Conservation (phyloP, 2,888 invertebrate species). For the Rosalia funebris region DNA sequence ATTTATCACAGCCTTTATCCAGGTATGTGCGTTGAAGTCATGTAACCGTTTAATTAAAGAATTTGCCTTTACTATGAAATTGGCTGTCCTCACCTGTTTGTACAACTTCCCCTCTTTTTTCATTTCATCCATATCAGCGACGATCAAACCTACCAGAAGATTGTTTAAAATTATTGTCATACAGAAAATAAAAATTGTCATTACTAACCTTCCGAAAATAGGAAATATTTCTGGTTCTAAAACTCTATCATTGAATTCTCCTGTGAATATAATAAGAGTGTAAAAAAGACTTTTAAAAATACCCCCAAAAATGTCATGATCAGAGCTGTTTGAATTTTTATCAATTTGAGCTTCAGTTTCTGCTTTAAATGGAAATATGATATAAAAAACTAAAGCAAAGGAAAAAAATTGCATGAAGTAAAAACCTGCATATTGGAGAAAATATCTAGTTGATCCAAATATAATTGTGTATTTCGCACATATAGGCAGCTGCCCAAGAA, state of each 20-base stretch:
- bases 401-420: conserved; percentile 50
- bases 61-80: conserved; percentile 44
- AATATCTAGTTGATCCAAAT: conserved; percentile 47
- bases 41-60: conserved; percentile 37
- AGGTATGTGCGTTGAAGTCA: conserved; percentile 29
- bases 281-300: conserved; percentile 44
- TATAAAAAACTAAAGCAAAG: conserved; percentile 49
- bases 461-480: conserved; percentile 50
- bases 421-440: conserved; percentile 47
- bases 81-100: conserved; percentile 46
- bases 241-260: conserved; percentile 46
- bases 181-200: conserved; percentile 48
- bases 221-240: conserved; percentile 40
- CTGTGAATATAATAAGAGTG: conserved; percentile 48
- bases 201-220: conserved; percentile 45
- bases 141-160: conserved; percentile 49
- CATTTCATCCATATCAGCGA: conserved; percentile 49
- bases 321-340: not conserved
- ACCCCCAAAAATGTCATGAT: conserved; percentile 10
- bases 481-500: conserved; percentile 46
- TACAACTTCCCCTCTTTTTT: conserved; percentile 42
- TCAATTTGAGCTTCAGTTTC: not conserved
- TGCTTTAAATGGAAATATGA: conserved; percentile 41
- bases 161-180: conserved; percentile 52
- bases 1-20: conserved; percentile 28